phyloP scores from a whole-genome alignment of 2,797 vertebrate genomes.

The Poecilia wingei region DNA sequence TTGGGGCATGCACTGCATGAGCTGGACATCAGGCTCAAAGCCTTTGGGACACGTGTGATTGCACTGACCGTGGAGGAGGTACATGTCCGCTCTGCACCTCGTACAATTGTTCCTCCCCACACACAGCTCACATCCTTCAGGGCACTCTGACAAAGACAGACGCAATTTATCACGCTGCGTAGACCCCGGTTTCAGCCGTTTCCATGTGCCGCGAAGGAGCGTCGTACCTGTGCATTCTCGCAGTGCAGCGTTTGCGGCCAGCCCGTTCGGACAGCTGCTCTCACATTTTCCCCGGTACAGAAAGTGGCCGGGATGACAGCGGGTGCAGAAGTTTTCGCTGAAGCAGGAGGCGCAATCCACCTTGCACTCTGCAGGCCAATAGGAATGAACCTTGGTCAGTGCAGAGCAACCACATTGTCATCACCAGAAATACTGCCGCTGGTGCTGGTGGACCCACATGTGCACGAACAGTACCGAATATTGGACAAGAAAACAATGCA shows the following conservation, averaged over 20 bases:
- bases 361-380: conserved; percentile 60
- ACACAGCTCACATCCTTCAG: conserved; percentile 88
- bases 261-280: conserved; percentile 60
- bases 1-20: conserved; percentile 85
- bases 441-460: background rate
- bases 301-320: conserved; percentile 61
- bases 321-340: conserved; percentile 72
- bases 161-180: background rate
- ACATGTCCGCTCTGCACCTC: conserved; percentile 87
- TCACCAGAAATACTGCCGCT: background rate
- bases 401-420: background rate
- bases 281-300: conserved; percentile 67
- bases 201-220: background rate
- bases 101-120: conserved; percentile 87
- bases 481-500: background rate
- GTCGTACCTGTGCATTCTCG: conserved; percentile 67
- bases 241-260: conserved; percentile 43
- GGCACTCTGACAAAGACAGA: conserved; percentile 84
- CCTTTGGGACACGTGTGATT: conserved; percentile 86
- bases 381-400: conserved; percentile 8
- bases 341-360: conserved; percentile 69
- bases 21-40: conserved; percentile 85
- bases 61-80: conserved; percentile 86
- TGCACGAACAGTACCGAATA: background rate
- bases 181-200: background rate